Evolutionary conservation across 23 tunicate genomes (phyloP).

Genomic region (Styela plicata): DNA sequence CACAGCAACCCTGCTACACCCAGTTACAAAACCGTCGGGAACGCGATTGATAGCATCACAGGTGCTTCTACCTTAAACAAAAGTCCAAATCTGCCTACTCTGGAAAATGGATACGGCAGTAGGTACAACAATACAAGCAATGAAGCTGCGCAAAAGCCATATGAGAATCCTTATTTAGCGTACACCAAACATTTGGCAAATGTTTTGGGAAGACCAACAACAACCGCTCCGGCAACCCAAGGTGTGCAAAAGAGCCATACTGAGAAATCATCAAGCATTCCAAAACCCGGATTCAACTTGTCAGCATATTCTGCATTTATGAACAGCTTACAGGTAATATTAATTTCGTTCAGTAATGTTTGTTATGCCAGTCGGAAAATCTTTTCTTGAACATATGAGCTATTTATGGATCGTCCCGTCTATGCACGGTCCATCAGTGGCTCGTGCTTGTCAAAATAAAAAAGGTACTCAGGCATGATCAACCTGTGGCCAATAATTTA

Average conservation of each 20-base stretch:
- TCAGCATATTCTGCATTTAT: conserved; percentile 27
- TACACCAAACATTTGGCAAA: conserved; percentile 29
- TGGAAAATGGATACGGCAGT: not conserved
- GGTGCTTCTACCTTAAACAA: conserved; percentile 18
- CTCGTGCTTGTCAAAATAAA: no score
- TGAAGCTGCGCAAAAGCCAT: not conserved
- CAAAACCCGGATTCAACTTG: not conserved
- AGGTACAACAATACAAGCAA: not conserved
- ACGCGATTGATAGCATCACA: conserved; percentile 12
- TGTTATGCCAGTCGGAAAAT: no score
- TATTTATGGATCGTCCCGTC: no score
- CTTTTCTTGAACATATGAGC: no score
- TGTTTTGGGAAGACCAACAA: not conserved
- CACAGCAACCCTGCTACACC: conserved; percentile 2
- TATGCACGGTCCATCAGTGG: no score
- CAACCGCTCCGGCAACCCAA: not conserved
- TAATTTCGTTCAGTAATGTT: not conserved
- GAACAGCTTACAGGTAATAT: conserved; percentile 26
- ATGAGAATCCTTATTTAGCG: conserved; percentile 25
- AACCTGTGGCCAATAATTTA: no score
- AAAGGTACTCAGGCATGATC: no score
- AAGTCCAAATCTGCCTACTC: not conserved
- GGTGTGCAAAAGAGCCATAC: not conserved
- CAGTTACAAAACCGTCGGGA: conserved; percentile 20
- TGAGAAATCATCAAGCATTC: not conserved